These are phyloP conservation scores for Philopotamus ludificatus DNA, from an alignment of 1,140 invertebrate genomes.

Conservation along the genomic window DNA sequence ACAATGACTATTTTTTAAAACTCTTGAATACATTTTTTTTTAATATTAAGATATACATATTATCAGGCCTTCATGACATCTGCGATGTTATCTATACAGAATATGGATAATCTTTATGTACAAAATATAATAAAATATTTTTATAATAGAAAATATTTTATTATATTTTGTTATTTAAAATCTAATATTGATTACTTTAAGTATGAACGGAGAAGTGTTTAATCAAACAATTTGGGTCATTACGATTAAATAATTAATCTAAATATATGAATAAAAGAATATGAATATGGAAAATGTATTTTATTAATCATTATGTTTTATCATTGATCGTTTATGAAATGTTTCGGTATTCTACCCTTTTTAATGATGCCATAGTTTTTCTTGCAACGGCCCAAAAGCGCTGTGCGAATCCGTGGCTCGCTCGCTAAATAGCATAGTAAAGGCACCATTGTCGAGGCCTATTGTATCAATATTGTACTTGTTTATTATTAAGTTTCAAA, in stretches of 20 bases:
- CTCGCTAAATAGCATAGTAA: slow-evolving; percentile 52
- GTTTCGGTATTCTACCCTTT: slow-evolving; percentile 9
- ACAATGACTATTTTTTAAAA: background rate
- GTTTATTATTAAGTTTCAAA: too few relatives aligned
- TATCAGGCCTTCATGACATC: slow-evolving; percentile 35
- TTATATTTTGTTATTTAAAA: background rate
- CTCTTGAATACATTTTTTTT: background rate
- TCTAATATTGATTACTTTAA: too few relatives aligned
- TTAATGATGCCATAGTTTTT: slow-evolving; percentile 50
- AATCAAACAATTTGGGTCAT: too few relatives aligned
- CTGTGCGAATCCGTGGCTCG: slow-evolving; percentile 51
- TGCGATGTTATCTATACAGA: slow-evolving; percentile 30
- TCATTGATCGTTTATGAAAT: too few relatives aligned
- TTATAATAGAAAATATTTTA: slow-evolving; percentile 21
- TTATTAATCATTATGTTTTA: too few relatives aligned
- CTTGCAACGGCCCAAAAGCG: slow-evolving; percentile 51
- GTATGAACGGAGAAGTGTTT: too few relatives aligned
- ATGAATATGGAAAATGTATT: background rate
- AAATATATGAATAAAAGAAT: background rate
- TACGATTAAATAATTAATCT: background rate
- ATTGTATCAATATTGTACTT: slow-evolving; percentile 24
- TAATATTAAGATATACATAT: slow-evolving; percentile 1
- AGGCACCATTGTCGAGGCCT: slow-evolving; percentile 55
- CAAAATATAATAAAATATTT: slow-evolving; percentile 30
- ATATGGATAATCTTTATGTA: slow-evolving; percentile 32